A percentile compares a stretch with the other conserved stretches of the same genome.
phyloP scores from a whole-genome alignment of 2,888 invertebrate genomes.

The Agrotis segetum region DNA sequence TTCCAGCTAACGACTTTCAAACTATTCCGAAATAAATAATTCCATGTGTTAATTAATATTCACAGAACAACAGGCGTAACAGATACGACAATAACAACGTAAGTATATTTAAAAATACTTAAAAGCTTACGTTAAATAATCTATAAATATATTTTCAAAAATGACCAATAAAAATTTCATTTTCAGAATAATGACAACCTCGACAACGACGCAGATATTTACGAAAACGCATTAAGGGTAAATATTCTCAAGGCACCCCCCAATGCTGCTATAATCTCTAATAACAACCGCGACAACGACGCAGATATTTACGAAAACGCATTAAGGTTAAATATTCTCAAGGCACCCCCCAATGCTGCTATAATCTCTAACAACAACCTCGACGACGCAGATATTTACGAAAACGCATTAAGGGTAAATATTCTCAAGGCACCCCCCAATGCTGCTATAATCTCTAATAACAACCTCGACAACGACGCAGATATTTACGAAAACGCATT shows the following conservation, averaged over 20 bases:
- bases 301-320: too few relatives aligned
- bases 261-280: neutral
- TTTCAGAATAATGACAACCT: constrained; percentile 35
- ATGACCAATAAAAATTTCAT: neutral
- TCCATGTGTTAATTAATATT: constrained; percentile 15
- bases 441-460: too few relatives aligned
- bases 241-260: constrained; percentile 29
- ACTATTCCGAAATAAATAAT: neutral
- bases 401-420: too few relatives aligned
- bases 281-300: too few relatives aligned
- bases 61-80: constrained; percentile 19
- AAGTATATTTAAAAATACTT: constrained; percentile 9
- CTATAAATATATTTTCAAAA: too few relatives aligned
- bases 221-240: constrained; percentile 43
- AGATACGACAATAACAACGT: constrained; percentile 4
- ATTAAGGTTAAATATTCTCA: too few relatives aligned
- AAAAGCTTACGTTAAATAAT: too few relatives aligned
- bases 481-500: constrained; percentile 22
- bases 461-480: constrained; percentile 32
- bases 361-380: too few relatives aligned
- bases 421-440: too few relatives aligned
- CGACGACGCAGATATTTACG: too few relatives aligned
- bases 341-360: too few relatives aligned
- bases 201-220: constrained; percentile 28
- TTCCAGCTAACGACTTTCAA: neutral